Conservation (phyloP, 2,888 invertebrate genomes). For the Apodemia mormo region DNA sequence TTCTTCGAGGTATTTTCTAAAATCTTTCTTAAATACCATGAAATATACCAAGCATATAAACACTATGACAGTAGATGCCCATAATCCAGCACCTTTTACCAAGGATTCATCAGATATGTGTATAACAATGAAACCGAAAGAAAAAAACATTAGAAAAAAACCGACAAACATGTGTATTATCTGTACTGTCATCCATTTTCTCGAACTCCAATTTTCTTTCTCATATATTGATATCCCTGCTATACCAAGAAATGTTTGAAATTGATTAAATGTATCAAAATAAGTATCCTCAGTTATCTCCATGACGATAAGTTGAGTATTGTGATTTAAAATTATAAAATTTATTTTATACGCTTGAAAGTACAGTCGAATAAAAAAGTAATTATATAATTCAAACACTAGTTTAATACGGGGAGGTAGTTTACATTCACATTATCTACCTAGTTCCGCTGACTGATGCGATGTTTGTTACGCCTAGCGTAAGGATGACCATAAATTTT, state of each 20-base stretch:
- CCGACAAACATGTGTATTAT: conserved; percentile 58
- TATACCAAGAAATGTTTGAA: conserved; percentile 57
- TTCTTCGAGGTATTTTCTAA: conserved; percentile 56
- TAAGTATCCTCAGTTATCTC: conserved; percentile 34
- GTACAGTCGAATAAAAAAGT: conserved; percentile 7
- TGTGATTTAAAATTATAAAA: conserved; percentile 40
- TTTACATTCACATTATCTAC: too few relatives aligned
- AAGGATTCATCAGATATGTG: conserved; percentile 49
- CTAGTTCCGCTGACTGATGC: too few relatives aligned
- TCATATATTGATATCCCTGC: conserved; percentile 62
- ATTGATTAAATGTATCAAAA: conserved; percentile 49
- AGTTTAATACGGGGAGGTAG: too few relatives aligned
- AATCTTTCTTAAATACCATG: conserved; percentile 54
- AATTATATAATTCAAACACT: too few relatives aligned
- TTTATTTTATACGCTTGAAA: conserved; percentile 38
- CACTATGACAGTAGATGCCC: conserved; percentile 69
- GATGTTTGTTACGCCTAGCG: too few relatives aligned
- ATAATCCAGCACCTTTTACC: conserved; percentile 68
- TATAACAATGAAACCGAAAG: conserved; percentile 54
- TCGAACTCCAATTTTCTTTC: conserved; percentile 54
- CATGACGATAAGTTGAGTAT: conserved; percentile 46
- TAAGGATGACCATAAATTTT: too few relatives aligned
- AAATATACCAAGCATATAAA: conserved; percentile 61
- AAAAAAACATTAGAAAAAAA: conserved; percentile 57
- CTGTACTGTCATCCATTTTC: conserved; percentile 54